These are phyloP conservation scores for Calameuta pallipes DNA, from an alignment of 2,888 invertebrate genomes.

Conservation along the genomic window DNA sequence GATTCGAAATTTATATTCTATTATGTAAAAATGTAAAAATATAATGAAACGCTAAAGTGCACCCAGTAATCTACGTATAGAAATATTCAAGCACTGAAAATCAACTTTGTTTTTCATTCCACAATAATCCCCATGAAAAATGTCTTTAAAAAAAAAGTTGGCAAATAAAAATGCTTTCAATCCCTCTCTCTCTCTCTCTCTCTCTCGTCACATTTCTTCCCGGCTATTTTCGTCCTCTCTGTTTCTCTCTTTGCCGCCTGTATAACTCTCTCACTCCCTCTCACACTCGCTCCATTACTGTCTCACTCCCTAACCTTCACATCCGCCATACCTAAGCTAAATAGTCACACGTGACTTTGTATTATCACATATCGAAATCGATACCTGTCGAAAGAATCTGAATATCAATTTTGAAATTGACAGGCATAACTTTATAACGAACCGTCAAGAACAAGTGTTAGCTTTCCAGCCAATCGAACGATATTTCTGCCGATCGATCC, in stretches of 20 bases:
- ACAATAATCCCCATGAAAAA: no score
- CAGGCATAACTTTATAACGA: background rate
- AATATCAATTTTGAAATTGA: background rate
- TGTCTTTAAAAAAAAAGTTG: no score
- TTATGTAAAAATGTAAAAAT: no score
- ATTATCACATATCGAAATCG: background rate
- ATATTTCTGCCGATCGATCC: background rate
- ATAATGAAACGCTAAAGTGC: no score
- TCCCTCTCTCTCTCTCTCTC: background rate
- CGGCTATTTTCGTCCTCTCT: no score
- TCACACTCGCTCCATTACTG: background rate
- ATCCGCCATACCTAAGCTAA: slow-evolving; percentile 3
- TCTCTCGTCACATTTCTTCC: background rate
- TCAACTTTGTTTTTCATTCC: no score
- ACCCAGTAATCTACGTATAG: no score
- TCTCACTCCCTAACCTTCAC: background rate
- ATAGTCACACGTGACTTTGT: background rate
- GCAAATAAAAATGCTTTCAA: no score
- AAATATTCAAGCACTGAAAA: no score
- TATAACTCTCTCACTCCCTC: no score
- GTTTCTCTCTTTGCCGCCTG: no score
- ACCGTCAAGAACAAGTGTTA: background rate
- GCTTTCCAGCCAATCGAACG: background rate
- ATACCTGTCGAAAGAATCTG: background rate
- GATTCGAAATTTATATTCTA: no score